A percentile compares a stretch with the other conserved stretches of the same genome.
Evolutionary conservation across 2,113 vertebrate genomes (phyloP).

Genomic region (Murina feae): DNA sequence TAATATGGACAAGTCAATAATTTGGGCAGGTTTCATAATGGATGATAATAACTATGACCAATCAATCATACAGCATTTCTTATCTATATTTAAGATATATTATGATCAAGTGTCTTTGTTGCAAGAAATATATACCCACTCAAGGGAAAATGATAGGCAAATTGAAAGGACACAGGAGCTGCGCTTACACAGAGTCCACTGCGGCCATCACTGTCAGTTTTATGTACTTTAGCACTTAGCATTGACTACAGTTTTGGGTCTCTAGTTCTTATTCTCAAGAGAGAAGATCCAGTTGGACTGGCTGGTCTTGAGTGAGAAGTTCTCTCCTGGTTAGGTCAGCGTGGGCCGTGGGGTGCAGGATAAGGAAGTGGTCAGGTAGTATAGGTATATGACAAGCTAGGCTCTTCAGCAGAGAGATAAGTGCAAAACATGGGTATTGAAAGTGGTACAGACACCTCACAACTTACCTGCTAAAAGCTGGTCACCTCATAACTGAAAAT

Average conservation of each 20-base stretch:
- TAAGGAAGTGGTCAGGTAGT: not conserved
- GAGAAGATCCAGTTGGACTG: not conserved
- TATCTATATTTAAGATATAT: not conserved
- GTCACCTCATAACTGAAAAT: not conserved
- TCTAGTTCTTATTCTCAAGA: not conserved
- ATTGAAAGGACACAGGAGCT: not conserved
- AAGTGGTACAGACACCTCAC: not conserved
- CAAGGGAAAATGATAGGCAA: not conserved
- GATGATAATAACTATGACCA: not conserved
- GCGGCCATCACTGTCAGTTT: not conserved
- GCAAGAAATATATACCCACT: not conserved
- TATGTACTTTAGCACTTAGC: not conserved
- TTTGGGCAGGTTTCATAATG: not conserved
- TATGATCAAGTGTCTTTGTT: not conserved
- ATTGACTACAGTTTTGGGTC: not conserved
- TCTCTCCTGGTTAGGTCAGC: not conserved
- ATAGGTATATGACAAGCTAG: not conserved
- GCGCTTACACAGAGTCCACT: not conserved
- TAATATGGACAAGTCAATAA: not conserved
- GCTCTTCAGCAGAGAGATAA: not conserved
- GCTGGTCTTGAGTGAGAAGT: not conserved
- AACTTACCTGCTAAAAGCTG: not conserved
- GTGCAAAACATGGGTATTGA: not conserved
- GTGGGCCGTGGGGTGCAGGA: not conserved
- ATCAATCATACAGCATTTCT: not conserved